Percentiles rank a stretch among this genome's conserved stretches.
These are phyloP conservation scores for Piliocolobus tephrosceles DNA, from an alignment of 2,113 vertebrate species.

Conservation along the genomic window DNA sequence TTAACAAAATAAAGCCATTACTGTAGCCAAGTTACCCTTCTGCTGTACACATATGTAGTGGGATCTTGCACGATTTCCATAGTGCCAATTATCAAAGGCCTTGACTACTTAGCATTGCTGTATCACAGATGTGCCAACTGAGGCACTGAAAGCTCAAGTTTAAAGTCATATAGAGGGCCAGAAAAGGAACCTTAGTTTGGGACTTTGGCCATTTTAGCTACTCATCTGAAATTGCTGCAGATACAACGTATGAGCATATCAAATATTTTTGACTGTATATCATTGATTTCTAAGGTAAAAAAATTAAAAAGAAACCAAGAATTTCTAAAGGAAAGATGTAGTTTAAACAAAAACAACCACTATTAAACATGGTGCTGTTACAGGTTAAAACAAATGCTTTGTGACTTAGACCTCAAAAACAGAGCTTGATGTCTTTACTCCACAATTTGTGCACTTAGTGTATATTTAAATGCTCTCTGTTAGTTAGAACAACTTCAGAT, in stretches of 20 bases:
- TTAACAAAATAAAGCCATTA: neutral
- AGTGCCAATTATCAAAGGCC: neutral
- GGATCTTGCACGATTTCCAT: neutral
- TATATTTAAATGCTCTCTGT: neutral
- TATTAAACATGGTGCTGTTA: neutral
- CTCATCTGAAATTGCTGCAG: slow-evolving; percentile 21
- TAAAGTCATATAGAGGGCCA: neutral
- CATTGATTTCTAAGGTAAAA: neutral
- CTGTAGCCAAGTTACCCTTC: neutral
- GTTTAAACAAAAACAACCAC: neutral
- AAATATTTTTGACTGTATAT: neutral
- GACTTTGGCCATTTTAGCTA: neutral
- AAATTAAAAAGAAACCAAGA: neutral
- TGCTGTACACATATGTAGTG: neutral
- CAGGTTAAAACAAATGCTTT: slow-evolving; percentile 22
- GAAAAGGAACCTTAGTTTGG: neutral
- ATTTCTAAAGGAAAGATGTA: neutral
- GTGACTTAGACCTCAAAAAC: neutral
- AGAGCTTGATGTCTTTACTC: neutral
- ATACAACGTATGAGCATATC: neutral
- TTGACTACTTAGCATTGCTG: neutral
- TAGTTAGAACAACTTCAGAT: neutral
- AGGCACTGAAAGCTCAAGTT: neutral
- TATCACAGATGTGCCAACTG: neutral
- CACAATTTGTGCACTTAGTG: neutral